A percentile compares a stretch with the other conserved stretches of the same genome.
Conservation (phyloP, 2,888 invertebrate genomes). For the Meliscaeva auricollis region DNA sequence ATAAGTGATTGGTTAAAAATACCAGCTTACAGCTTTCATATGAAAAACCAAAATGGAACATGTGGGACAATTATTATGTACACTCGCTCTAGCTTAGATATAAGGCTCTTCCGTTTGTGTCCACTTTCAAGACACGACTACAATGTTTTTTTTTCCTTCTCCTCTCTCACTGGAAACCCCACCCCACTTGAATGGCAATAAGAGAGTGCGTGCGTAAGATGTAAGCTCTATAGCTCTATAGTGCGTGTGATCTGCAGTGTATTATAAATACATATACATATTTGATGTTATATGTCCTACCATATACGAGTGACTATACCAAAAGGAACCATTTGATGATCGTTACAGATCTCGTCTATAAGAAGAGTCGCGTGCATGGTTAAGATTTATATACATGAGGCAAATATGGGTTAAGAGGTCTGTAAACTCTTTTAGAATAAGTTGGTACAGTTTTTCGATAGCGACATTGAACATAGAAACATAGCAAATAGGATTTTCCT, state of each 20-base stretch:
- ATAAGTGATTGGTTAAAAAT: conserved; percentile 17
- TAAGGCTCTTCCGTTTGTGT: conserved; percentile 59
- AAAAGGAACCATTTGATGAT: conserved; percentile 52
- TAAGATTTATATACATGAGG: conserved; percentile 68
- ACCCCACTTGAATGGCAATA: conserved; percentile 51
- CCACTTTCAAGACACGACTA: conserved; percentile 63
- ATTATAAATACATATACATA: conserved; percentile 18
- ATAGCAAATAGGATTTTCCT: conserved; percentile 28
- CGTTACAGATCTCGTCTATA: conserved; percentile 65
- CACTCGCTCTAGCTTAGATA: conserved; percentile 24
- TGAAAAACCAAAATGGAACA: conserved; percentile 51
- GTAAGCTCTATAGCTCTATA: conserved; percentile 39
- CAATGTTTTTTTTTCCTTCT: conserved; percentile 31
- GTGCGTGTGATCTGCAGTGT: conserved; percentile 43
- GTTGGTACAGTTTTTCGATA: conserved; percentile 39
- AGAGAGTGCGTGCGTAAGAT: not conserved
- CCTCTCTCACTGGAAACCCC: conserved; percentile 42
- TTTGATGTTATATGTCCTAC: conserved; percentile 48
- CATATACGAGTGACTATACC: conserved; percentile 41
- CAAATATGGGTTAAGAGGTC: conserved; percentile 73
- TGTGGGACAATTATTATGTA: conserved; percentile 69
- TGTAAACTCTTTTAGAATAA: conserved; percentile 66
- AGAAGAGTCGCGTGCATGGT: conserved; percentile 64
- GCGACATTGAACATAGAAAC: conserved; percentile 27
- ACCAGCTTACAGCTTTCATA: conserved; percentile 16